Evolutionary conservation across 2,113 vertebrate species (phyloP).

Genomic region (Leucosticte australis): DNA sequence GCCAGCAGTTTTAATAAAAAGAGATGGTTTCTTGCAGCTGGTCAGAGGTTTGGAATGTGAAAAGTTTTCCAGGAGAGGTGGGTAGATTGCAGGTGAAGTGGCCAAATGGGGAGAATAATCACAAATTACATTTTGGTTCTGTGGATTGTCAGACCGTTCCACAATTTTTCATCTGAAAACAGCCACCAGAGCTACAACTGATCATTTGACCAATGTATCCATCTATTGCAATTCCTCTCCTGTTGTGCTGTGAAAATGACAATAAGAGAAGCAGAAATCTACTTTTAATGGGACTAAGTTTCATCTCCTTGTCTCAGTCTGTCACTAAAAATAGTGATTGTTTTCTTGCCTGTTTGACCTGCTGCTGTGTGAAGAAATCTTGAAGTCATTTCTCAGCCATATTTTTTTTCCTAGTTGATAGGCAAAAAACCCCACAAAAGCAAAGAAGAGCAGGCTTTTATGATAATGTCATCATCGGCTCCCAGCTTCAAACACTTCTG

Average conservation of each 20-base stretch:
- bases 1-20: conserved; percentile 39
- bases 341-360: conserved; percentile 75
- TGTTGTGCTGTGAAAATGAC: neutral
- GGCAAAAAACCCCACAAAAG: conserved; percentile 73
- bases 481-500: conserved; percentile 83
- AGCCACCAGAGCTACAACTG: neutral
- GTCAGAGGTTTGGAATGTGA: conserved; percentile 49
- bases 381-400: conserved; percentile 75
- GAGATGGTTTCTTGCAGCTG: conserved; percentile 11
- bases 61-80: conserved; percentile 17
- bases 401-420: conserved; percentile 74
- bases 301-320: conserved; percentile 49
- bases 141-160: neutral
- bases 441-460: conserved; percentile 78
- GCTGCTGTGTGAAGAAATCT: conserved; percentile 76
- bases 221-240: neutral
- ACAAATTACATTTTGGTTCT: neutral
- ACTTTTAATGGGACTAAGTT: conserved; percentile 16
- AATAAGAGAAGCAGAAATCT: conserved; percentile 43
- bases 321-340: conserved; percentile 73
- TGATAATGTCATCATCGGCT: conserved; percentile 82
- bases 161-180: neutral
- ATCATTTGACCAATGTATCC: neutral
- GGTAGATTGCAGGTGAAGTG: conserved; percentile 30
- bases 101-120: conserved; percentile 28